Evolutionary conservation across 2,888 invertebrate species (phyloP), one percentile per base, ranked within the genome.

Genomic region (Nipponacmea schrenckii): DNA sequence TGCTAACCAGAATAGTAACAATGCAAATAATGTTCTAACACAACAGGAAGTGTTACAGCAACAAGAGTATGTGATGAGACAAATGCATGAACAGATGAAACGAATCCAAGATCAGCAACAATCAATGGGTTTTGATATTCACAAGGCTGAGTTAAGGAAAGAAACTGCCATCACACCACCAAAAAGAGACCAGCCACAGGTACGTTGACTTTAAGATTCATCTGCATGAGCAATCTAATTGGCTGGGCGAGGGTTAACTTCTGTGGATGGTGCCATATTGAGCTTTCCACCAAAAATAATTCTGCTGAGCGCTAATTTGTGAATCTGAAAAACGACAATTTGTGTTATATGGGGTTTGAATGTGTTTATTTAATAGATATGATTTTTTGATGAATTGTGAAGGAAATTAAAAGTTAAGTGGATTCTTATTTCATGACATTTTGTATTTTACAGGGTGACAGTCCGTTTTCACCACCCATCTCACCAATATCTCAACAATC

Each of bases 401-500:
- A n/a, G n/a, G 20, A 20, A 24, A 64, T 2, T 31, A 24, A 1
- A 27, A 64, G 15, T 64, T 27, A 0, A 5, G 5, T 64, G 64
- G 26, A 24, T 65, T 20, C 20, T 14, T 45, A 17, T n/a, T n/a
- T n/a, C 4, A 17, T 64, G 64, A 24, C 31, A 26, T 12, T 24
- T 27, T 39, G 10, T 39, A 39, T 39, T 56, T 56, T 56, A 12
- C 56, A 56, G 56, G 24, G 24, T 24, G 56, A 24, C 46, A 62
- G 62, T 26, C 76, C 77, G 46, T 79, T 84, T 26, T 84, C 84
- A 39, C 84, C 84, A 26, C 82, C 82, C 27, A 82, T 84, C 62
- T 83, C 84, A n/a, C 84, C 84, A 15, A 84, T 84, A 73, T 81
- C 83, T 10, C 77, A 80, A 68, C 75, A 76, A 67, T 80, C 82